phyloP scores from a whole-genome alignment of 1,140 invertebrate species.

The Bombus fervidus region DNA sequence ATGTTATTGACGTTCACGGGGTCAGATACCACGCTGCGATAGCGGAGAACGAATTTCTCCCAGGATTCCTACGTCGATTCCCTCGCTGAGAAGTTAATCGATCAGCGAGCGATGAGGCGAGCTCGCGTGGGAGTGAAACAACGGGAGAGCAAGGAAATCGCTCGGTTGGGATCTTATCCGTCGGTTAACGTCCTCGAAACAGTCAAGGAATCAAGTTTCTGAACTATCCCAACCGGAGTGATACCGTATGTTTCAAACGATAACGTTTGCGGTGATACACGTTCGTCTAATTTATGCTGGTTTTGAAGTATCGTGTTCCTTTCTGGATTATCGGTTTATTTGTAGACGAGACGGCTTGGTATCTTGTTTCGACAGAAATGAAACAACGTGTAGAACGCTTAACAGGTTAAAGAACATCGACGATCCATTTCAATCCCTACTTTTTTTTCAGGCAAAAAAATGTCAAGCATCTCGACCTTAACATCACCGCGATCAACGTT shows the following conservation, averaged over 20 bases:
- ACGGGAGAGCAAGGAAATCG: not conserved
- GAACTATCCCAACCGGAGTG: no score
- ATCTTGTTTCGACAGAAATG: not conserved
- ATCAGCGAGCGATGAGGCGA: slow-evolving; percentile 3
- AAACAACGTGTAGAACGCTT: not conserved
- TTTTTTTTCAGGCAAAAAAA: not conserved
- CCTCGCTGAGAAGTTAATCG: slow-evolving; percentile 28
- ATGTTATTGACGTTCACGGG: slow-evolving; percentile 38
- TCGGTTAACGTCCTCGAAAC: not conserved
- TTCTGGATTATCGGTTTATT: not conserved
- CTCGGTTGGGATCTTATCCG: not conserved
- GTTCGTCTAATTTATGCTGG: not conserved
- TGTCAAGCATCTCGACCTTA: not conserved
- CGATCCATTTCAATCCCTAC: not conserved
- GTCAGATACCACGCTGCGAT: slow-evolving; percentile 24
- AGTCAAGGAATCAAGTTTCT: no score
- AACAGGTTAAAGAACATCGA: not conserved
- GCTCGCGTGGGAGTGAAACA: not conserved
- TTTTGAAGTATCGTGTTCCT: not conserved
- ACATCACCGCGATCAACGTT: no score
- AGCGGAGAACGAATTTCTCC: slow-evolving; percentile 7
- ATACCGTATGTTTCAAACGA: no score
- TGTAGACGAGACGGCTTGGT: not conserved
- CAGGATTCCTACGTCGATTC: not conserved
- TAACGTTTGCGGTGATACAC: no score